Percentiles rank a stretch among this genome's conserved stretches.
phyloP scores from a whole-genome alignment of 2,888 invertebrate species.

The Chymomyza caudatula region DNA sequence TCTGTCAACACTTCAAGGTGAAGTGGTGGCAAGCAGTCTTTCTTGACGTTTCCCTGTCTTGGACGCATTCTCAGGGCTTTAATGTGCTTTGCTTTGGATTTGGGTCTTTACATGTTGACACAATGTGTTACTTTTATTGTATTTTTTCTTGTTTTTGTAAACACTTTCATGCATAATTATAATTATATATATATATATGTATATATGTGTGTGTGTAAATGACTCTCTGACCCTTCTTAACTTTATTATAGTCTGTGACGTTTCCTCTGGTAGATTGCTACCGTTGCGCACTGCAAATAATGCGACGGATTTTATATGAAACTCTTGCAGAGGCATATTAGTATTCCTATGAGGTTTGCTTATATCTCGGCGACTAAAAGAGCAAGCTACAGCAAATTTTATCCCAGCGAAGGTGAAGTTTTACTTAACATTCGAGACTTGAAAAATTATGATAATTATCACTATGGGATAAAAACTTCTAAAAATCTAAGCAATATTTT shows the following conservation, averaged over 20 bases:
- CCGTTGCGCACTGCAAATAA: slow-evolving; percentile 62
- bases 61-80: not conserved
- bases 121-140: not conserved
- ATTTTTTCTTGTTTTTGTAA: not conserved
- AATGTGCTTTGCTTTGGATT: not conserved
- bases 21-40: not conserved
- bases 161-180: slow-evolving; percentile 22
- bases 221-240: not conserved
- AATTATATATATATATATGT: slow-evolving; percentile 19
- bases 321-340: not conserved
- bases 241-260: slow-evolving; percentile 14
- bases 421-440: too few species aligned
- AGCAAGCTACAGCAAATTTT: too few species aligned
- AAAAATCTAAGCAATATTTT: too few species aligned
- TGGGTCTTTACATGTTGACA: not conserved
- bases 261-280: slow-evolving; percentile 35
- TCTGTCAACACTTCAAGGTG: not conserved
- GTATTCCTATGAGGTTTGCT: not conserved
- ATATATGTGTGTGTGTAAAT: not conserved
- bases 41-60: not conserved
- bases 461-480: too few species aligned
- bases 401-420: too few species aligned
- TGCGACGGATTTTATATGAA: slow-evolving; percentile 42
- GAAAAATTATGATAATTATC: too few species aligned
- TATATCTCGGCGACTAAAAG: too few species aligned